These are phyloP conservation scores for Folsomia manolachei DNA, from an alignment of 2,888 invertebrate species.

Conservation along the genomic window DNA sequence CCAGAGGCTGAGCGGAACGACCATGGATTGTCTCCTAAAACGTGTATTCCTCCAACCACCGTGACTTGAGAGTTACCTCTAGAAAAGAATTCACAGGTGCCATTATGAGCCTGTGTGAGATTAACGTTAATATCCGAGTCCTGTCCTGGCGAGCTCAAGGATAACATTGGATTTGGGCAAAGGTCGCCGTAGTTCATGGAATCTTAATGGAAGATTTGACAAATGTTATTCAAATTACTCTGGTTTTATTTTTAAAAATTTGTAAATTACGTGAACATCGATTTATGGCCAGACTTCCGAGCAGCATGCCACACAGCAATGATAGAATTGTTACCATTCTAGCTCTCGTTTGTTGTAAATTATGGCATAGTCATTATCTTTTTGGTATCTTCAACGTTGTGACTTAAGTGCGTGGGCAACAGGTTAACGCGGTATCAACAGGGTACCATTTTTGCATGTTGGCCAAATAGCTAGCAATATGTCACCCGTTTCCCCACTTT, in stretches of 20 bases:
- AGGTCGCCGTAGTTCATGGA: slow-evolving; percentile 30
- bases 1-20: slow-evolving; percentile 22
- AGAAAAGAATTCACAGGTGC: slow-evolving; percentile 28
- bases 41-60: slow-evolving; percentile 29
- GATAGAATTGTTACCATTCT: too few relatives aligned
- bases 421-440: too few relatives aligned
- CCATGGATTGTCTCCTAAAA: slow-evolving; percentile 28
- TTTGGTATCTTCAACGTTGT: too few relatives aligned
- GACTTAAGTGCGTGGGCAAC: not conserved
- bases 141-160: not conserved
- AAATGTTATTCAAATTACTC: not conserved
- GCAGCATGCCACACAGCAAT: too few relatives aligned
- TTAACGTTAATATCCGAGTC: not conserved
- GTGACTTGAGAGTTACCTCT: slow-evolving; percentile 24
- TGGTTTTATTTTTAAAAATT: not conserved
- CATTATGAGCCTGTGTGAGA: not conserved
- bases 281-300: not conserved
- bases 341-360: too few relatives aligned
- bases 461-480: too few relatives aligned
- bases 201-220: slow-evolving; percentile 13
- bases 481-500: too few relatives aligned
- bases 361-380: too few relatives aligned
- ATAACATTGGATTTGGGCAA: slow-evolving; percentile 33
- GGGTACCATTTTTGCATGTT: too few relatives aligned
- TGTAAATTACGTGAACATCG: not conserved